These are phyloP conservation scores for Bucco capensis DNA, from an alignment of 2,113 vertebrate species.

Conservation along the genomic window DNA sequence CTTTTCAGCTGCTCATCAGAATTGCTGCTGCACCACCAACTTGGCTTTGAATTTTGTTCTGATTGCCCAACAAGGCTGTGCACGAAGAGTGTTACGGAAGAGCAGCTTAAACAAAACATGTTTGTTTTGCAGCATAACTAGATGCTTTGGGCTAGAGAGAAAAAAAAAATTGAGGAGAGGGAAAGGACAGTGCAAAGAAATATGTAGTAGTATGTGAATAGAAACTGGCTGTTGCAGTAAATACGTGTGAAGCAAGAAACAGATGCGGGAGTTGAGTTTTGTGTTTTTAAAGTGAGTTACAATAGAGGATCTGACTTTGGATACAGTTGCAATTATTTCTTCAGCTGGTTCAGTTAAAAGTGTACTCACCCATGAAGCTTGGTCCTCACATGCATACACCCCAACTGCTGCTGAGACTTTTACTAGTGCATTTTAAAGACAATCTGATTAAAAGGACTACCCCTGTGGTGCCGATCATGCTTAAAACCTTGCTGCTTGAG, in stretches of 20 bases:
- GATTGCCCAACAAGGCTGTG: slow-evolving; percentile 63
- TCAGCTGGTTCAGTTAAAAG: neutral
- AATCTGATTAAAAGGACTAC: neutral
- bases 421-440: neutral
- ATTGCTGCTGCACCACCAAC: slow-evolving; percentile 66
- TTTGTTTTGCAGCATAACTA: slow-evolving; percentile 57
- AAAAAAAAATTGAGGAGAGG: neutral
- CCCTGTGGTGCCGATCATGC: no score
- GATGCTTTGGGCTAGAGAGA: slow-evolving; percentile 11
- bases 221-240: neutral
- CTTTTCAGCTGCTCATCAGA: slow-evolving; percentile 72
- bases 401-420: neutral
- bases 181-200: neutral
- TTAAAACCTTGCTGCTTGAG: neutral
- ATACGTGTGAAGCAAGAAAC: neutral
- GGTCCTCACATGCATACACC: neutral
- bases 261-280: neutral
- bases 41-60: slow-evolving; percentile 68
- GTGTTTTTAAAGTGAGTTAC: neutral
- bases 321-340: neutral
- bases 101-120: slow-evolving; percentile 60
- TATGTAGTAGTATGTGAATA: neutral
- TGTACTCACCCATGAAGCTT: neutral
- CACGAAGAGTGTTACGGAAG: slow-evolving; percentile 45
- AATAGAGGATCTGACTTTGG: neutral